Evolutionary conservation across 2,113 vertebrate species (phyloP).

Genomic region (Platanista minor): DNA sequence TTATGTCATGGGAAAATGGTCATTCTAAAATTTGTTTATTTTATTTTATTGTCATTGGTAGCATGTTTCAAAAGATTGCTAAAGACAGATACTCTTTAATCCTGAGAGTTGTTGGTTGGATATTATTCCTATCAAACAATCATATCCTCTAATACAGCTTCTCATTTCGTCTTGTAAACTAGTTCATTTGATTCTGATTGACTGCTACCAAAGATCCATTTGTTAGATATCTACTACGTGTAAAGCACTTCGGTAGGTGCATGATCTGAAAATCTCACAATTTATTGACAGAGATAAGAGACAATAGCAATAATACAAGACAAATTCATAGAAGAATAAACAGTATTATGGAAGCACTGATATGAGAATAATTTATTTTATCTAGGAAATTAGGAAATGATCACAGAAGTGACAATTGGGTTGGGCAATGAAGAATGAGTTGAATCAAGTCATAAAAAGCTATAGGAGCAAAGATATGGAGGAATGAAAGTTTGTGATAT

Average conservation of each 20-base stretch:
- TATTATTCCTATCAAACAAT: neutral
- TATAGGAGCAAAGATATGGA: neutral
- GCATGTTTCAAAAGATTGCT: neutral
- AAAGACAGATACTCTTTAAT: neutral
- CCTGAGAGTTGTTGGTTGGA: neutral
- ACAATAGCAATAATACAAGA: neutral
- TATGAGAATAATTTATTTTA: neutral
- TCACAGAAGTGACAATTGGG: neutral
- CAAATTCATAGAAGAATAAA: neutral
- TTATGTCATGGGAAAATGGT: neutral
- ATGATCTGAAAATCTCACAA: neutral
- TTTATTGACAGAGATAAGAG: neutral
- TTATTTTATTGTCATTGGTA: neutral
- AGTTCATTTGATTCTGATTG: neutral
- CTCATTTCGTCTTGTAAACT: neutral
- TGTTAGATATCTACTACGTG: neutral
- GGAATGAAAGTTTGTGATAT: neutral
- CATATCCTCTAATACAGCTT: neutral
- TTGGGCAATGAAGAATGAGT: neutral
- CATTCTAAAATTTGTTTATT: neutral
- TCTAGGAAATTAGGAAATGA: neutral
- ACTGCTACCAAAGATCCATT: neutral
- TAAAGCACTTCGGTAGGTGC: neutral
- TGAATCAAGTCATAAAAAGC: neutral
- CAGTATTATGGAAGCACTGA: neutral